Evolutionary conservation across 2,888 invertebrate species (phyloP).

Genomic region (Eupsilia transversa): DNA sequence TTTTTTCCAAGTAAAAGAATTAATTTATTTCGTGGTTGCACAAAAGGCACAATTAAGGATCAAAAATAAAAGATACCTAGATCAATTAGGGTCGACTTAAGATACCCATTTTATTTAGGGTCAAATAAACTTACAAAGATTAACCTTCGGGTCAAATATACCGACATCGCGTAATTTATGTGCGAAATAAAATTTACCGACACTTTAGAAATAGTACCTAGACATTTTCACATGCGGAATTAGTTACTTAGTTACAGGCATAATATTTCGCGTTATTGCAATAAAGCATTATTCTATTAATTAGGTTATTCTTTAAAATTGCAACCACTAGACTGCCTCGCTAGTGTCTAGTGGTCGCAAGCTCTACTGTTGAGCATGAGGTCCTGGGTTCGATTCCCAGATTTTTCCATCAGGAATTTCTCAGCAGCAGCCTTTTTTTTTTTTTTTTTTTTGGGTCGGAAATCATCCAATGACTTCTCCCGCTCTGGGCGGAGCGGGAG

Average conservation of each 20-base stretch:
- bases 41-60: conserved; percentile 13
- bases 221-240: conserved; percentile 9
- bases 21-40: background rate
- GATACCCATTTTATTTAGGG: conserved; percentile 19
- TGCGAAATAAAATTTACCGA: conserved; percentile 8
- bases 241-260: background rate
- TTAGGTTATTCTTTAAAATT: background rate
- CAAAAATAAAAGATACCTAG: conserved; percentile 28
- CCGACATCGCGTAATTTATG: conserved; percentile 1
- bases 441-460: too few relatives aligned
- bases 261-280: background rate
- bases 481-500: too few relatives aligned
- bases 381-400: too few relatives aligned
- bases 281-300: background rate
- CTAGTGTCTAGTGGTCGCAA: too few relatives aligned
- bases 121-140: conserved; percentile 41
- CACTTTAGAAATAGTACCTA: background rate
- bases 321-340: too few relatives aligned
- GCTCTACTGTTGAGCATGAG: too few relatives aligned
- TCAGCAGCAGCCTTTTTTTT: too few relatives aligned
- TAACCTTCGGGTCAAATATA: conserved; percentile 27
- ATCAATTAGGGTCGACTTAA: conserved; percentile 30
- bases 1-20: background rate
- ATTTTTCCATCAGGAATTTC: too few relatives aligned
- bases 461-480: too few relatives aligned